phyloP scores from a whole-genome alignment of 1,140 invertebrate genomes.

The Solen grandis region DNA sequence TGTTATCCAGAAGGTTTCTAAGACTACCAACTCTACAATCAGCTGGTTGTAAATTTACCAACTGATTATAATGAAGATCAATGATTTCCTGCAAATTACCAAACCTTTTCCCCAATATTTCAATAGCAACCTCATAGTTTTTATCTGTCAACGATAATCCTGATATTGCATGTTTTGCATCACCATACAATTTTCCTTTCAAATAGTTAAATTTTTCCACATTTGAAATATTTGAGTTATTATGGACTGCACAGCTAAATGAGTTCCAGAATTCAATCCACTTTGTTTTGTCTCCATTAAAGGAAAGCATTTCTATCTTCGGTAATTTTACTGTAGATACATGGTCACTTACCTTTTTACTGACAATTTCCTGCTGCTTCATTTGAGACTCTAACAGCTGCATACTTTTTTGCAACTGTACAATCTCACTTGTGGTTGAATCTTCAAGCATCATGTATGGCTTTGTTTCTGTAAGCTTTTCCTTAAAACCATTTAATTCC shows the following conservation, averaged over 20 bases:
- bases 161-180: background rate
- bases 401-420: no score
- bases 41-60: background rate
- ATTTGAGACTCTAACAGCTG: no score
- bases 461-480: no score
- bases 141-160: background rate
- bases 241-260: constrained; percentile 17
- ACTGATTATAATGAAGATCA: constrained; percentile 2
- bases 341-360: background rate
- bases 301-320: constrained; percentile 2
- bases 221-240: constrained; percentile 8
- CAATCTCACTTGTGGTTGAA: no score
- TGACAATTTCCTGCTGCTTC: no score
- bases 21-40: constrained; percentile 6
- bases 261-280: constrained; percentile 7
- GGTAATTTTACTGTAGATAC: background rate
- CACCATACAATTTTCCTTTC: background rate
- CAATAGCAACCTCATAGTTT: constrained; percentile 2
- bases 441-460: no score
- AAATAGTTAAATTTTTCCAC: constrained; percentile 23
- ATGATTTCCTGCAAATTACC: background rate
- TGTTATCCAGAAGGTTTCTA: background rate
- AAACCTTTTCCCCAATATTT: background rate
- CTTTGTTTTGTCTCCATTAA: constrained; percentile 8
- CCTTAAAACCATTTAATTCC: no score